phyloP scores from a whole-genome alignment of 2,797 vertebrate species.

The Melanogrammus aeglefinus region DNA sequence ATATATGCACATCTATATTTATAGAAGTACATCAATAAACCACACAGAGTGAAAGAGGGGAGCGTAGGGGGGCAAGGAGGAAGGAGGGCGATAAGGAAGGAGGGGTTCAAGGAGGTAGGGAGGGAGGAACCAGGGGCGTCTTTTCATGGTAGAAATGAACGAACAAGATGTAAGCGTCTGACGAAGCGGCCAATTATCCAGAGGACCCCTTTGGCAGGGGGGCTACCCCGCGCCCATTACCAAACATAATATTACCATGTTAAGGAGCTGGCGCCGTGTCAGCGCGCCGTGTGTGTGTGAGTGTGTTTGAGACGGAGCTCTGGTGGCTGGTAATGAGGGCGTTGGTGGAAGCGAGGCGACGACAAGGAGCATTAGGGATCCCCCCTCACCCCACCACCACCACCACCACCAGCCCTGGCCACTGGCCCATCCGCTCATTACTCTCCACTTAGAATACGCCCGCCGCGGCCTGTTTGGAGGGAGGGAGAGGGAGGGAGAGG shows the following conservation, averaged over 20 bases:
- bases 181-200: slow-evolving; percentile 83
- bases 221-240: slow-evolving; percentile 81
- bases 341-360: slow-evolving; percentile 69
- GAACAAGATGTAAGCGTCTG: slow-evolving; percentile 76
- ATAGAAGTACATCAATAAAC: background rate
- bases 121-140: slow-evolving; percentile 37
- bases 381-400: slow-evolving; percentile 55
- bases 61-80: background rate
- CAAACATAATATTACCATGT: slow-evolving; percentile 87
- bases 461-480: slow-evolving; percentile 30
- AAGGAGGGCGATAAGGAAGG: background rate
- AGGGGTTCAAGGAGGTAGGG: slow-evolving; percentile 25
- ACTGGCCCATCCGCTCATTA: slow-evolving; percentile 60
- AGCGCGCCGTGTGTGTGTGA: slow-evolving; percentile 4
- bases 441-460: slow-evolving; percentile 49
- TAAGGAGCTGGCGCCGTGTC: slow-evolving; percentile 61
- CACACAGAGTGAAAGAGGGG: background rate
- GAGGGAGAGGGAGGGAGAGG: slow-evolving; percentile 21
- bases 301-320: slow-evolving; percentile 28
- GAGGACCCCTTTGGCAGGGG: slow-evolving; percentile 79
- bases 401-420: slow-evolving; percentile 50
- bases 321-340: slow-evolving; percentile 78
- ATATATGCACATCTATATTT: too few species aligned
- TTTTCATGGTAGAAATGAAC: slow-evolving; percentile 58
- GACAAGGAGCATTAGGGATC: slow-evolving; percentile 77